Evolutionary conservation across 1,140 invertebrate species (phyloP).

Genomic region (Magallana gigas): DNA sequence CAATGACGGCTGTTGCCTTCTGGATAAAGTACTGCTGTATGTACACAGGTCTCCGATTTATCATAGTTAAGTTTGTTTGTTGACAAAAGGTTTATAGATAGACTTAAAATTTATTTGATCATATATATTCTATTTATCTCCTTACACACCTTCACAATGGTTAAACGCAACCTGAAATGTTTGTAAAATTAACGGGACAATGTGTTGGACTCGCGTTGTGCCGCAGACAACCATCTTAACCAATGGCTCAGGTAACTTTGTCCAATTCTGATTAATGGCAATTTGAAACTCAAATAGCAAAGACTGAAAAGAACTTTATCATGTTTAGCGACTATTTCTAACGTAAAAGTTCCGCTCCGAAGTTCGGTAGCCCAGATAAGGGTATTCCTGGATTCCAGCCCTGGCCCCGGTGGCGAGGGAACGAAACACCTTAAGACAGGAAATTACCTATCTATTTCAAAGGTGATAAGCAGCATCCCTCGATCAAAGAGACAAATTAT

Average conservation of each 20-base stretch:
- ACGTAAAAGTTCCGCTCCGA: slow-evolving; percentile 40
- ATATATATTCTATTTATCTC: slow-evolving; percentile 39
- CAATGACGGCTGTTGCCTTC: neutral
- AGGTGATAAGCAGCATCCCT: slow-evolving; percentile 52
- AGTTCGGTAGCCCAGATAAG: slow-evolving; percentile 51
- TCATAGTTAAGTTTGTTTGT: slow-evolving; percentile 31
- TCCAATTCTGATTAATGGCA: slow-evolving; percentile 51
- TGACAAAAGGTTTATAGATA: slow-evolving; percentile 20
- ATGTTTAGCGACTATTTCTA: slow-evolving; percentile 50
- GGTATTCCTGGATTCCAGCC: slow-evolving; percentile 54
- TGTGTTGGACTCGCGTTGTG: neutral
- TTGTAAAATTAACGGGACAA: neutral
- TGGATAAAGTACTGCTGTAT: neutral
- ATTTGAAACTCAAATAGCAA: slow-evolving; percentile 42
- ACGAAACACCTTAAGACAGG: slow-evolving; percentile 31
- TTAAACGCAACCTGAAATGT: slow-evolving; percentile 4
- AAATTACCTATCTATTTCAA: slow-evolving; percentile 59
- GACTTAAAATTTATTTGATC: slow-evolving; percentile 35
- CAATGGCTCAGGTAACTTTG: slow-evolving; percentile 30
- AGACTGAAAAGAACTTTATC: slow-evolving; percentile 58
- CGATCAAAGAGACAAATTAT: slow-evolving; percentile 58
- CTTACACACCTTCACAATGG: slow-evolving; percentile 16
- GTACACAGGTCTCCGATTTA: neutral
- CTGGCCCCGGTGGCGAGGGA: slow-evolving; percentile 21
- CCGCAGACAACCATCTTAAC: slow-evolving; percentile 12